Evolutionary conservation across 1,140 invertebrate species (phyloP).

Genomic region (Homalodisca vitripennis): DNA sequence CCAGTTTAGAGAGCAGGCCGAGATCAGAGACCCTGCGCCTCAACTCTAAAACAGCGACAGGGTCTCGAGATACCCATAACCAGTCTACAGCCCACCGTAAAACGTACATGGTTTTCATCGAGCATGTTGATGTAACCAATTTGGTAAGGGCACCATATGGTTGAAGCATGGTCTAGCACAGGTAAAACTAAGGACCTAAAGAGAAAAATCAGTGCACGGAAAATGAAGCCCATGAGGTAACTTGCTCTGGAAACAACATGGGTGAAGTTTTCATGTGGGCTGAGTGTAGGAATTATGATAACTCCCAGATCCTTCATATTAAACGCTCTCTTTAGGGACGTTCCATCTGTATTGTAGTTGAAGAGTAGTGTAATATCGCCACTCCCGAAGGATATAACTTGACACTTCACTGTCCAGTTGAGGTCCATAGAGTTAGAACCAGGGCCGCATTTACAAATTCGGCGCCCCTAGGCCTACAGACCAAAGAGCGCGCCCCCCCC

Average conservation of each 20-base stretch:
- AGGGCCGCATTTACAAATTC: too few relatives aligned
- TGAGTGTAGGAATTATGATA: neutral
- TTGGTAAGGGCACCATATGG: too few relatives aligned
- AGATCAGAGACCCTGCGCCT: too few relatives aligned
- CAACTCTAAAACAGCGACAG: too few relatives aligned
- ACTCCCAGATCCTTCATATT: neutral
- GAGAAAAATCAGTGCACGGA: neutral
- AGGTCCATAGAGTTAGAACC: neutral
- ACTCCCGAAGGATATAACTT: neutral
- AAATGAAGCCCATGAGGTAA: neutral
- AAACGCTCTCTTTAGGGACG: neutral
- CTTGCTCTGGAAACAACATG: neutral
- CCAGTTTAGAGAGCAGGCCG: too few relatives aligned
- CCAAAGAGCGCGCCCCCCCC: too few relatives aligned
- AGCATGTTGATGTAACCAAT: too few relatives aligned
- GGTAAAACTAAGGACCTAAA: neutral
- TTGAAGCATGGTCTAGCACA: neutral
- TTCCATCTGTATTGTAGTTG: neutral
- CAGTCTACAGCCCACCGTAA: too few relatives aligned
- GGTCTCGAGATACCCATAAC: too few relatives aligned
- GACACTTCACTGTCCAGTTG: neutral
- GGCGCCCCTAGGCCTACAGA: too few relatives aligned
- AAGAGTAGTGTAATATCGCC: neutral
- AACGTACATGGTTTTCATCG: too few relatives aligned
- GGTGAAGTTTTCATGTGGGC: neutral